Percentiles rank a stretch among this genome's conserved stretches.
These are phyloP conservation scores for Sesia apiformis DNA, from an alignment of 2,888 invertebrate species.

Conservation along the genomic window DNA sequence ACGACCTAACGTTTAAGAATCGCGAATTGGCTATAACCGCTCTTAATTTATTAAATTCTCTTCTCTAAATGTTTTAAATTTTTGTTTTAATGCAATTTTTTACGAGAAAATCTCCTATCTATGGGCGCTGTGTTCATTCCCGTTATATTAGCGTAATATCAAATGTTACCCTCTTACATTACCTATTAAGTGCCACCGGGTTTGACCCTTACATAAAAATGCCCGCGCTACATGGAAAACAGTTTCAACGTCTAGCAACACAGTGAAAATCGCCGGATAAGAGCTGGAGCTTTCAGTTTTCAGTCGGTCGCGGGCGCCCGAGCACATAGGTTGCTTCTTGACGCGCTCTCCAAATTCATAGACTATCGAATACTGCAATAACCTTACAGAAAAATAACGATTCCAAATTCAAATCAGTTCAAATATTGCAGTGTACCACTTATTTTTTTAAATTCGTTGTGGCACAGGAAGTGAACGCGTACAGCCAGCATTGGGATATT, in stretches of 20 bases:
- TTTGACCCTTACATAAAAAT: not conserved
- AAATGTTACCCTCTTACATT: too few species aligned
- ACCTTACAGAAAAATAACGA: constrained; percentile 20
- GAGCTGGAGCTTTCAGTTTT: constrained; percentile 23
- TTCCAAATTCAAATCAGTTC: constrained; percentile 10
- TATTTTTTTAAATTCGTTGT: not conserved
- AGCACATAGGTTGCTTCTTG: constrained; percentile 16
- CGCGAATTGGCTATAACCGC: too few species aligned
- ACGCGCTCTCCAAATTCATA: constrained; percentile 7
- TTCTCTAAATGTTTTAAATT: too few species aligned
- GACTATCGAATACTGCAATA: constrained; percentile 21
- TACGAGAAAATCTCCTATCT: too few species aligned
- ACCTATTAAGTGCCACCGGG: too few species aligned
- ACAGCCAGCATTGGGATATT: constrained; percentile 24
- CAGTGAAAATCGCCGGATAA: constrained; percentile 40
- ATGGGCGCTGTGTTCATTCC: too few species aligned
- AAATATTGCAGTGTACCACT: not conserved
- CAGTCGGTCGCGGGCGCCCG: constrained; percentile 54
- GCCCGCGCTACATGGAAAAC: not conserved
- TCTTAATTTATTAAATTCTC: too few species aligned
- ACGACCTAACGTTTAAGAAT: too few species aligned
- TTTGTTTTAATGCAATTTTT: too few species aligned
- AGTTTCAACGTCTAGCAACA: constrained; percentile 30
- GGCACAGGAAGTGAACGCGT: not conserved
- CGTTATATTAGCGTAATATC: too few species aligned